Percentiles rank a stretch among this genome's conserved stretches.
Evolutionary conservation across 2,113 vertebrate species (phyloP).

Genomic region (Mormyrus lacerda): DNA sequence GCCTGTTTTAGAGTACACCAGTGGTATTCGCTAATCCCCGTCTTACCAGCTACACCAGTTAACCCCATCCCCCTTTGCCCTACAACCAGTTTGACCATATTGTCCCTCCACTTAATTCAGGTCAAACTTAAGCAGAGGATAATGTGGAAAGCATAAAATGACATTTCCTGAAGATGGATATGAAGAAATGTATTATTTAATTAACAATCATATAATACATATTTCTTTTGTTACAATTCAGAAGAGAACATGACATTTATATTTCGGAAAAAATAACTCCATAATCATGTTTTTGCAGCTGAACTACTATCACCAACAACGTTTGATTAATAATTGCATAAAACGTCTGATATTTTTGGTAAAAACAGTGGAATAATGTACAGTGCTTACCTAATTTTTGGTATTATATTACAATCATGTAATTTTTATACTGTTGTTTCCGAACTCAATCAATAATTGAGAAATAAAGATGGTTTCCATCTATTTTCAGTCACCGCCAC

Average conservation of each 20-base stretch:
- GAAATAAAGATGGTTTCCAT: neutral
- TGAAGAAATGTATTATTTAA: neutral
- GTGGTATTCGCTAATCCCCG: neutral
- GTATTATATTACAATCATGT: neutral
- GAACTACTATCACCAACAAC: neutral
- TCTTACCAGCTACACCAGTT: neutral
- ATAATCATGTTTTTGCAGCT: neutral
- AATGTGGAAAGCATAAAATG: neutral
- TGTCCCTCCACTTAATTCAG: neutral
- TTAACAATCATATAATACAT: neutral
- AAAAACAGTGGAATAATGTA: neutral
- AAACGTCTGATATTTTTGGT: neutral
- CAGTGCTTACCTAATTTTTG: neutral
- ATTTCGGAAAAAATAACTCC: neutral
- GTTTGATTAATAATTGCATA: neutral
- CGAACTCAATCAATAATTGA: neutral
- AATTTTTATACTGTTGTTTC: neutral
- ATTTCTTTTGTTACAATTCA: neutral
- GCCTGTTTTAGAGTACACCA: neutral
- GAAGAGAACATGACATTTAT: neutral
- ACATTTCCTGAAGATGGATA: neutral
- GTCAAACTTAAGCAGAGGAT: neutral
- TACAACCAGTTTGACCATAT: neutral
- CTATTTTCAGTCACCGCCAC: neutral
- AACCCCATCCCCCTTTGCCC: neutral